Conservation (phyloP, 1,140 invertebrate species). For the Pantala flavescens region DNA sequence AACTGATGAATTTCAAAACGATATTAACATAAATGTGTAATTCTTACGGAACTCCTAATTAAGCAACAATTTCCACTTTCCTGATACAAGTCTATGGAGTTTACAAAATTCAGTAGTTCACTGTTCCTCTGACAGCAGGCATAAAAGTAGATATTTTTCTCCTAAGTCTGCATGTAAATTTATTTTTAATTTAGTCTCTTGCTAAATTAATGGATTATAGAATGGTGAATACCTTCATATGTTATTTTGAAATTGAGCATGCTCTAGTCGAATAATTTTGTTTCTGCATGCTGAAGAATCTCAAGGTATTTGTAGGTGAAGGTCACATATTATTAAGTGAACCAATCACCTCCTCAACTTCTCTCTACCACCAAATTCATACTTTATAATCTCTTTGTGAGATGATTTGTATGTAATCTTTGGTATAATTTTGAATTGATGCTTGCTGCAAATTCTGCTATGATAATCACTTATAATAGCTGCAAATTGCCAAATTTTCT, state of each 20-base stretch:
- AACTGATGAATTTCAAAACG: no score
- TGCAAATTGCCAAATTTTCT: no score
- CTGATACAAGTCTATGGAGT: not conserved
- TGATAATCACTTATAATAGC: not conserved
- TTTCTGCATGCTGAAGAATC: not conserved
- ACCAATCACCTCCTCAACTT: not conserved
- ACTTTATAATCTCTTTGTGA: not conserved
- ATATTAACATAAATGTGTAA: no score
- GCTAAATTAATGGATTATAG: constrained; percentile 10
- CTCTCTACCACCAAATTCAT: constrained; percentile 3
- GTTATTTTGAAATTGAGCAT: not conserved
- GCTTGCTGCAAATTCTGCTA: not conserved
- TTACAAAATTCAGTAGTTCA: no score
- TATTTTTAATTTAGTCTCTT: not conserved
- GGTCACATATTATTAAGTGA: not conserved
- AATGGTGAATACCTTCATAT: not conserved
- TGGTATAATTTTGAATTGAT: not conserved
- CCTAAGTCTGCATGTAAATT: not conserved
- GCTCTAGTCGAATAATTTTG: not conserved
- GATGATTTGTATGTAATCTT: not conserved
- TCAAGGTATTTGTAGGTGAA: not conserved
- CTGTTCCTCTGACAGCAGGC: no score
- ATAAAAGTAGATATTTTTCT: not conserved
- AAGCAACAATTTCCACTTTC: not conserved
- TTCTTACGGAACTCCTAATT: no score